Conservation (phyloP, 2,888 invertebrate genomes). For the Chrysopilus asiliformis region DNA sequence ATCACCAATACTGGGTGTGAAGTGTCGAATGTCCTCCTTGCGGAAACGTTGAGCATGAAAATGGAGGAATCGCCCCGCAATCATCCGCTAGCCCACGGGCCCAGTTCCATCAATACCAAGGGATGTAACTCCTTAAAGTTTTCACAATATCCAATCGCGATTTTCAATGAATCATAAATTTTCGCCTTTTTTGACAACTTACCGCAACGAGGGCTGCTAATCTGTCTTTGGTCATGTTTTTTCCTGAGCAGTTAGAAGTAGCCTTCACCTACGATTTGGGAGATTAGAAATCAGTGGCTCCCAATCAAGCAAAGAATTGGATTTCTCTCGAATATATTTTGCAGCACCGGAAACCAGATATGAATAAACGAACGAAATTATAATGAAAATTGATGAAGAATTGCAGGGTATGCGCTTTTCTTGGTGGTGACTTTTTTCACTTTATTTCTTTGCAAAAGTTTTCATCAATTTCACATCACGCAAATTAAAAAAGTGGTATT, state of each 20-base stretch:
- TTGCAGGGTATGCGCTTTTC: too few species aligned
- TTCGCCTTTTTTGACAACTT: slow-evolving; percentile 35
- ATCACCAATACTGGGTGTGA: background rate
- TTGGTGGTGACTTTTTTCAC: too few species aligned
- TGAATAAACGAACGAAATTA: too few species aligned
- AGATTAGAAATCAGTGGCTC: too few species aligned
- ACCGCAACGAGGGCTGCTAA: slow-evolving; percentile 92
- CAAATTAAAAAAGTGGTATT: background rate
- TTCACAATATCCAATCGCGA: background rate
- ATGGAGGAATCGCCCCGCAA: background rate
- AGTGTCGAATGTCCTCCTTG: background rate
- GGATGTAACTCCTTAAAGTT: background rate
- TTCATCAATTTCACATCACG: background rate
- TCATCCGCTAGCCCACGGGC: background rate
- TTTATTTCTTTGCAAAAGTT: too few species aligned
- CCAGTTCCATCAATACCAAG: background rate
- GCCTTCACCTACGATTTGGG: too few species aligned
- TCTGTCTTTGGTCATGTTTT: slow-evolving; percentile 88
- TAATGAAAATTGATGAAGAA: too few species aligned
- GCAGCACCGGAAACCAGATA: too few species aligned
- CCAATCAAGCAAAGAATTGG: too few species aligned
- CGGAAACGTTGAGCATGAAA: too few species aligned
- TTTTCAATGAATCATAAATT: background rate
- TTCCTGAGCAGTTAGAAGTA: background rate
- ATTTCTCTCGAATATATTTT: too few species aligned